Evolutionary conservation across 1,140 invertebrate genomes (phyloP).

Genomic region (Drosophila grimshawi): DNA sequence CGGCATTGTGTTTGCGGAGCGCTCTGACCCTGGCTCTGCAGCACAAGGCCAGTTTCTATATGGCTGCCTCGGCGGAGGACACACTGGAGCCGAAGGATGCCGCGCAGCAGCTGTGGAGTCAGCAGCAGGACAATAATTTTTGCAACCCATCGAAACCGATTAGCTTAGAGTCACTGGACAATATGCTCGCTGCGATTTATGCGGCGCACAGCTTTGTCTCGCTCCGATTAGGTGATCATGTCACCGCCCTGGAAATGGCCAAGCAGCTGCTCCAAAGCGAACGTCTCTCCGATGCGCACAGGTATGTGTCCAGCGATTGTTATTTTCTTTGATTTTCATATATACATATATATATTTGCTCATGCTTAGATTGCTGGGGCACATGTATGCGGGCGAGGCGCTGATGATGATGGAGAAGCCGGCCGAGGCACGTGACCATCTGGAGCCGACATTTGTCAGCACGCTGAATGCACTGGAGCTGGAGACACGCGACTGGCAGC

Average conservation of each 20-base stretch:
- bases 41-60: constrained; percentile 84
- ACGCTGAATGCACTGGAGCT: constrained; percentile 84
- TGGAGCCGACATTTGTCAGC: constrained; percentile 91
- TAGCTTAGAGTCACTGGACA: constrained; percentile 77
- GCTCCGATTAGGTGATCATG: constrained; percentile 93
- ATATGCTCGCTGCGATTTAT: constrained; percentile 89
- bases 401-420: constrained; percentile 93
- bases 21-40: constrained; percentile 87
- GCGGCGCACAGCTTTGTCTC: constrained; percentile 93
- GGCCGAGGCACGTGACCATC: constrained; percentile 92
- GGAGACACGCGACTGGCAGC: constrained; percentile 88
- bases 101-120: constrained; percentile 69
- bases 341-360: not conserved
- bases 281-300: constrained; percentile 79
- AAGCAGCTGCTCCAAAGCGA: constrained; percentile 68
- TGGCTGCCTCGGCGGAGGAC: constrained; percentile 69
- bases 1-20: constrained; percentile 93
- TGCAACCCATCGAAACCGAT: constrained; percentile 84
- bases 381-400: constrained; percentile 95
- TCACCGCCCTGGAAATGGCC: constrained; percentile 92
- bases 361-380: constrained; percentile 89
- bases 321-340: not conserved
- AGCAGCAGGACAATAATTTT: constrained; percentile 82
- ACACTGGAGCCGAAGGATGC: constrained; percentile 83
- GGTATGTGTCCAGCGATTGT: constrained; percentile 36